Evolutionary conservation across 2,113 vertebrate species (phyloP).

Genomic region (Ciconia boyciana): DNA sequence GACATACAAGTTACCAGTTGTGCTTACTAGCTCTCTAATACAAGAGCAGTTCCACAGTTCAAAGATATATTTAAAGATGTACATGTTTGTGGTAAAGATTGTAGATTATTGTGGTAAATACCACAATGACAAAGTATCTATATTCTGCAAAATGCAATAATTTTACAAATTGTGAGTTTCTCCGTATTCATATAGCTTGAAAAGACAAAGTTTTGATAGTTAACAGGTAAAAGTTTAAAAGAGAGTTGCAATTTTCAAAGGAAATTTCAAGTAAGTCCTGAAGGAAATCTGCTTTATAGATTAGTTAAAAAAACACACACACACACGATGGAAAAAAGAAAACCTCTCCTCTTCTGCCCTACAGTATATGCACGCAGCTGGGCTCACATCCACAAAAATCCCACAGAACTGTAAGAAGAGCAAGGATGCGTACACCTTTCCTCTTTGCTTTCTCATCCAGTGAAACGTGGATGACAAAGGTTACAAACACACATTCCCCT

Average conservation of each 20-base stretch:
- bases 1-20: fast-evolving
- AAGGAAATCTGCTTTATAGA: background rate
- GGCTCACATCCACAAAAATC: background rate
- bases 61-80: background rate
- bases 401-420: fast-evolving
- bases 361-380: background rate
- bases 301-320: too few species aligned
- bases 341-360: background rate
- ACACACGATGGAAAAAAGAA: too few species aligned
- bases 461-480: background rate
- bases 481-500: fast-evolving
- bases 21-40: background rate
- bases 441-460: background rate
- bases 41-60: background rate
- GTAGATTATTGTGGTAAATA: background rate
- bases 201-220: background rate
- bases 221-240: background rate
- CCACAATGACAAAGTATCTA: background rate
- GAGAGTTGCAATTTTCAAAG: background rate
- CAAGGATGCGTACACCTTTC: fast-evolving
- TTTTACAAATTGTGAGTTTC: background rate
- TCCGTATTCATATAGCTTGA: fast-evolving
- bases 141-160: background rate
- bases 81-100: background rate
- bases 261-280: background rate